Base-by-base conservation (phyloP, 2,797 vertebrate species). In the Bufotes viridis region DNA sequence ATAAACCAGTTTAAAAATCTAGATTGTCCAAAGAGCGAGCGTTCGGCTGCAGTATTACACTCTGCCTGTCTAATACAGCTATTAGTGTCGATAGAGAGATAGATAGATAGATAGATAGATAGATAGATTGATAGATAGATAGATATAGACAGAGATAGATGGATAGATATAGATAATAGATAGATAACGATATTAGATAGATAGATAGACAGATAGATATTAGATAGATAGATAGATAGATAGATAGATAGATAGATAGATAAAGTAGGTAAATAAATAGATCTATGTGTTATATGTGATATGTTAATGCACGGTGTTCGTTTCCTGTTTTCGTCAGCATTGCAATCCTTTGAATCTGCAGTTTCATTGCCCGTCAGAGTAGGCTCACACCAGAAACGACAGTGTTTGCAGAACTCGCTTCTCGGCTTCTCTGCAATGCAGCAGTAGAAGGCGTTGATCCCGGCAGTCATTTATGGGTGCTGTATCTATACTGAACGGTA, bases 341-440 rank as follows among this genome's bases (percentile, higher is more conserved):
- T 81, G 82, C 55, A 11, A 63, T 81, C 63, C 57, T 57, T 81
- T 24, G 55, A 63, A 80, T 85, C 76, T 88, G 82, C 76, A 88
- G 82, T 80, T 74, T 74, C 29, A 10, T 57, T 80, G 75, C 57
- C 53, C 81, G 76, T 24, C 74, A 60, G 76, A 78, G 55, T 80
- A 84, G 76, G 81, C 65, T 81, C n/a, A n/a, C 7, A 22, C 13
- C 72, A 57, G 65, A 34, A 88, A 81, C 34, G 29, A 69, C 63
- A 63, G 75, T 65, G 63, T 49, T 65, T 63, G 76, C 75, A 53
- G 42, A 60, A 84, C 74, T 72, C 55, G 76, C 65, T 85, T 57
- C 12, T 18, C 75, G 17, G 55, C 82, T 80, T 88, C 87, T 49
- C 87, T 88, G 87, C 87, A 88, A 81, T 88, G 87, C 87, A 88